Evolutionary conservation across 2,113 vertebrate genomes (phyloP).

Genomic region (Oryzias melastigma): DNA sequence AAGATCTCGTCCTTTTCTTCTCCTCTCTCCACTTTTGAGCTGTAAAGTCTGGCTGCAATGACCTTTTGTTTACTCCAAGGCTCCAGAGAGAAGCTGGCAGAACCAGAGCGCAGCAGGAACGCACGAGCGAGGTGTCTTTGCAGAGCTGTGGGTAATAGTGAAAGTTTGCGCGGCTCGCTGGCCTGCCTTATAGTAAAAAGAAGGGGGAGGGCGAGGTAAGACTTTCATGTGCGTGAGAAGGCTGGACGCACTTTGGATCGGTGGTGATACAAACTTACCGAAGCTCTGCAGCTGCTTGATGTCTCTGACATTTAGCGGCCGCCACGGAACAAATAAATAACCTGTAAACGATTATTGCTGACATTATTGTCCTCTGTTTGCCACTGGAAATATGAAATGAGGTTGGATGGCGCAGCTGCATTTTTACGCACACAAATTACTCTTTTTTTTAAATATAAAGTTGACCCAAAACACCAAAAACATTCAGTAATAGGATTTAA

Average conservation of each 20-base stretch:
- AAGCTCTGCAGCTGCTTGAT: constrained; percentile 33
- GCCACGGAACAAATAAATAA: constrained; percentile 13
- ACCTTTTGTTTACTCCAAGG: constrained; percentile 58
- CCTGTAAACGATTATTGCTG: constrained; percentile 27
- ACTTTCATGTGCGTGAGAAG: constrained; percentile 55
- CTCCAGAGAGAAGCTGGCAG: constrained; percentile 34
- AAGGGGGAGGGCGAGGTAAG: constrained; percentile 51
- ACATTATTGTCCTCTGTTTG: constrained; percentile 37
- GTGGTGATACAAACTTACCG: constrained; percentile 49
- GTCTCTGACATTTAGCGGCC: constrained; percentile 36
- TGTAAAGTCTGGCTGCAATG: constrained; percentile 71
- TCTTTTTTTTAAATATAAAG: neutral
- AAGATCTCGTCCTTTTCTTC: constrained; percentile 25
- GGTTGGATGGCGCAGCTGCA: neutral
- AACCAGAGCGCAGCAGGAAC: constrained; percentile 43
- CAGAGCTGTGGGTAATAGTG: constrained; percentile 61
- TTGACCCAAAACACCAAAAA: too few relatives aligned
- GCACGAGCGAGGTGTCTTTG: constrained; percentile 44
- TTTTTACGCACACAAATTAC: neutral
- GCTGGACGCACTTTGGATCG: constrained; percentile 56
- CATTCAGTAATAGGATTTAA: too few relatives aligned
- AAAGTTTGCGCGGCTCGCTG: constrained; percentile 65
- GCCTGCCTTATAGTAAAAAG: constrained; percentile 56
- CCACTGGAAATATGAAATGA: constrained; percentile 14
- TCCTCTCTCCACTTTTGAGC: constrained; percentile 50